These are phyloP conservation scores for Arctia plantaginis DNA, from an alignment of 2,888 invertebrate genomes.

Conservation along the genomic window DNA sequence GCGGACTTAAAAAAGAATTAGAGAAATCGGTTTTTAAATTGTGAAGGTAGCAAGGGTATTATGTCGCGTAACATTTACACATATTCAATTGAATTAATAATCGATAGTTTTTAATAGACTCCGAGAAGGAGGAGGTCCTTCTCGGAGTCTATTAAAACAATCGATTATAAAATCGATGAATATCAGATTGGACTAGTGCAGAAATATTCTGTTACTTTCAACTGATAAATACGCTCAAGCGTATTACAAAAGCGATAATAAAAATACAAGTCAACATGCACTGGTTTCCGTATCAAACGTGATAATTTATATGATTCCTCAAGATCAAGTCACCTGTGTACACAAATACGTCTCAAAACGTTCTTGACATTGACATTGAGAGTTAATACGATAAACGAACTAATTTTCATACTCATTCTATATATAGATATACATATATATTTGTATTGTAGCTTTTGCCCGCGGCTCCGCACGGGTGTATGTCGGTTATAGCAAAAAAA, in stretches of 20 bases:
- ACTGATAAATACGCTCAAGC: background rate
- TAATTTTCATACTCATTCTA: constrained; percentile 36
- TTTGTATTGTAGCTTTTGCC: too few relatives aligned
- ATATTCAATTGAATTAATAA: background rate
- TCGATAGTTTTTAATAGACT: too few relatives aligned
- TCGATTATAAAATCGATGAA: background rate
- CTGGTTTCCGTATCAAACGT: constrained; percentile 41
- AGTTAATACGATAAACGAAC: constrained; percentile 42
- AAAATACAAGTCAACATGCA: constrained; percentile 13
- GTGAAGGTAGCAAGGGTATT: background rate
- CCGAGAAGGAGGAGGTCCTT: too few relatives aligned
- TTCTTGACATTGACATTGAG: constrained; percentile 67
- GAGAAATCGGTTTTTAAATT: background rate
- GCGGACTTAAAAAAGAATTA: too few relatives aligned
- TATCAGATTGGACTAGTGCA: background rate
- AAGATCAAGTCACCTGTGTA: constrained; percentile 47
- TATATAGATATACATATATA: too few relatives aligned
- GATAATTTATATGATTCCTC: constrained; percentile 45
- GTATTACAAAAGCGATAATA: constrained; percentile 29
- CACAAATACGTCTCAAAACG: constrained; percentile 43
- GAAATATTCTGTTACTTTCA: background rate
- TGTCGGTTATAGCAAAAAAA: too few relatives aligned
- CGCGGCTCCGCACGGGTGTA: too few relatives aligned
- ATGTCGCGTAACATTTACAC: too few relatives aligned
- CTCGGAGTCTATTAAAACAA: background rate